Evolutionary conservation across 1,140 invertebrate genomes (phyloP), one percentile per base, ranked within the genome.

Genomic region (Hesperophylax magnus): DNA sequence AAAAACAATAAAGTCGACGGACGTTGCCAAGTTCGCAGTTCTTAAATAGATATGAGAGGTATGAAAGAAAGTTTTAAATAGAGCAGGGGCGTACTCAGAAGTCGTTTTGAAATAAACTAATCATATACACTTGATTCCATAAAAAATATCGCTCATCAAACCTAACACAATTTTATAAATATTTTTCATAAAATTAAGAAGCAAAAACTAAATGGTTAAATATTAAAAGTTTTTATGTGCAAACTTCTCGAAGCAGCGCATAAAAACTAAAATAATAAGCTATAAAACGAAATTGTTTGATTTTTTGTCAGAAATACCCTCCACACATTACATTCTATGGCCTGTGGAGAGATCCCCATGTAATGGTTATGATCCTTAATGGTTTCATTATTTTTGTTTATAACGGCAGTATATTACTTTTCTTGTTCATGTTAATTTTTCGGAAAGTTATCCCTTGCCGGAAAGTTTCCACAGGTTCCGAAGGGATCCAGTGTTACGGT

Each of bases 371-470:
- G 58, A 20, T 24, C 24, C 58, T 61, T 61, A 61, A 61, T 61
- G n/a, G 58, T 61, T 24, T 61, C 58, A 61, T 61, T 61, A 61
- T 61, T 61, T 61, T 61, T 61, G 58, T 61, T 61, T 24, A 18
- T 61, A 61, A 61, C 58, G 18, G 39, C 39, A 47, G 39, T 47
- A 47, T 47, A 47, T 47, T 47, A 61, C n/a, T 47, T 47, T 61
- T 18, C 24, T 6, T 22, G 58, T 61, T 61, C 58, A 61, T 61
- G 24, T 61, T 58, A 22, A 61, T 61, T 61, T 61, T 61, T 61
- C 24, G 20, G 8, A 18, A 61, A 61, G 58, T 61, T 61, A 61
- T 61, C 18, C 18, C 58, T 24, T 61, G 14, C 24, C 24, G 18
- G 18, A 61, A 61, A 61, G 17, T 61, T 47, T 47, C 1, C 14